Percentiles rank a stretch among this genome's conserved stretches.
Evolutionary conservation across 2,797 vertebrate genomes (phyloP).

Genomic region (Cuniculus paca): DNA sequence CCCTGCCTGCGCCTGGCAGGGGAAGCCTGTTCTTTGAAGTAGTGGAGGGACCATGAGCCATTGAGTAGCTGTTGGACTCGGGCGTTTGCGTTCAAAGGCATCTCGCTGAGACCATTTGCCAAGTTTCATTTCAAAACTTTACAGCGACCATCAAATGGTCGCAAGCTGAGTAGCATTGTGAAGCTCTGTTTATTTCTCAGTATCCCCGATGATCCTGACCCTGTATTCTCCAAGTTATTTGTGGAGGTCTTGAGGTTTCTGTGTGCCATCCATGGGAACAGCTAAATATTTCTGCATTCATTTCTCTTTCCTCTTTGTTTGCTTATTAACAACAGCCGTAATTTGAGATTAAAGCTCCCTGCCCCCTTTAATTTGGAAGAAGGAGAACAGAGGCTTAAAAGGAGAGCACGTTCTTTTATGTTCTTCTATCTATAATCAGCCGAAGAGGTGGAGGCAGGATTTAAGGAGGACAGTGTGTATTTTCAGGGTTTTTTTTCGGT

Average conservation of each 20-base stretch:
- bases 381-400: not conserved
- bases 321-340: slow-evolving; percentile 59
- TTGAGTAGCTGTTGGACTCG: not conserved
- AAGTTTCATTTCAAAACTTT: slow-evolving; percentile 60
- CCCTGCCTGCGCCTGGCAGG: not conserved
- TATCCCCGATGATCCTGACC: slow-evolving; percentile 66
- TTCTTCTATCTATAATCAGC: not conserved
- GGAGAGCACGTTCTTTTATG: not conserved
- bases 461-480: not conserved
- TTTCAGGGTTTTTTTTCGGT: not conserved
- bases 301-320: slow-evolving; percentile 58
- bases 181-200: slow-evolving; percentile 63
- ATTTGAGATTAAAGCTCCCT: slow-evolving; percentile 54
- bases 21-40: slow-evolving; percentile 39
- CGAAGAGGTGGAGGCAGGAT: not conserved
- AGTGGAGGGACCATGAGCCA: not conserved
- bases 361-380: not conserved
- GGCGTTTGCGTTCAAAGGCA: slow-evolving; percentile 64
- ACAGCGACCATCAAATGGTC: not conserved
- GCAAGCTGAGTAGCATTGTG: slow-evolving; percentile 68
- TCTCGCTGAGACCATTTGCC: slow-evolving; percentile 48
- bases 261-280: slow-evolving; percentile 68
- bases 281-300: slow-evolving; percentile 62
- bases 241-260: slow-evolving; percentile 65
- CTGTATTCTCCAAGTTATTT: slow-evolving; percentile 73